phyloP scores from a whole-genome alignment of 2,797 vertebrate genomes.

The Aulostomus chinensis region DNA sequence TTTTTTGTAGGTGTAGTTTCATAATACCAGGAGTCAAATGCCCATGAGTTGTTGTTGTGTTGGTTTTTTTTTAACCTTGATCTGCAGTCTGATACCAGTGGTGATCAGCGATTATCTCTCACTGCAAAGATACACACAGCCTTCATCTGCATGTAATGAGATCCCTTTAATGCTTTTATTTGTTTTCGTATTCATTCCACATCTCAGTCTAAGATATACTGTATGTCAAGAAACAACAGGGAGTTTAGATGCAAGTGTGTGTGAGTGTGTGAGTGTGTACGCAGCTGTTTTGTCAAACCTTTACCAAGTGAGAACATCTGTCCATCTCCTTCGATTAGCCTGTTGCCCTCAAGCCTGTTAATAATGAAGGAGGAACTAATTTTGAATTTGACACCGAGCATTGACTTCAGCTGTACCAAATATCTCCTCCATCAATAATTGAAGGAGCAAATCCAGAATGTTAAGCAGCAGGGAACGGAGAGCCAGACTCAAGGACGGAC shows the following conservation, averaged over 20 bases:
- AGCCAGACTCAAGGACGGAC: constrained; percentile 24
- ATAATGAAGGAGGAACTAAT: constrained; percentile 90
- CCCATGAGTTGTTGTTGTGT: too few relatives aligned
- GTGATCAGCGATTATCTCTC: constrained; percentile 20
- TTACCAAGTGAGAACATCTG: background rate
- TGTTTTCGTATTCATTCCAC: constrained; percentile 12
- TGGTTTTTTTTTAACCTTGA: too few relatives aligned
- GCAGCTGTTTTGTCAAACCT: too few relatives aligned
- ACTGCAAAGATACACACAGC: constrained; percentile 4
- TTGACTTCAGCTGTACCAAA: constrained; percentile 87
- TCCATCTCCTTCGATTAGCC: constrained; percentile 62
- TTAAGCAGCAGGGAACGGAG: constrained; percentile 50
- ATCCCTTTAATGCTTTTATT: constrained; percentile 28
- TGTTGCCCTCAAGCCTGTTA: constrained; percentile 72
- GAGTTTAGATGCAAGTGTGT: too few relatives aligned
- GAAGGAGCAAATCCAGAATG: constrained; percentile 83
- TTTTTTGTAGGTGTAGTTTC: too few relatives aligned
- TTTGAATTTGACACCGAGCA: constrained; percentile 89
- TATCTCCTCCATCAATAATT: constrained; percentile 89
- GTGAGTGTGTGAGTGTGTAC: too few relatives aligned
- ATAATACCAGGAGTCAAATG: too few relatives aligned
- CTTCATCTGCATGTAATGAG: constrained; percentile 28
- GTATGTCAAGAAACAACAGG: background rate
- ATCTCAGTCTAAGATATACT: background rate
- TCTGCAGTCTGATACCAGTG: background rate